A percentile compares a stretch with the other conserved stretches of the same genome.
These are phyloP conservation scores for Sturnus vulgaris DNA, from an alignment of 2,113 vertebrate species.

Conservation along the genomic window DNA sequence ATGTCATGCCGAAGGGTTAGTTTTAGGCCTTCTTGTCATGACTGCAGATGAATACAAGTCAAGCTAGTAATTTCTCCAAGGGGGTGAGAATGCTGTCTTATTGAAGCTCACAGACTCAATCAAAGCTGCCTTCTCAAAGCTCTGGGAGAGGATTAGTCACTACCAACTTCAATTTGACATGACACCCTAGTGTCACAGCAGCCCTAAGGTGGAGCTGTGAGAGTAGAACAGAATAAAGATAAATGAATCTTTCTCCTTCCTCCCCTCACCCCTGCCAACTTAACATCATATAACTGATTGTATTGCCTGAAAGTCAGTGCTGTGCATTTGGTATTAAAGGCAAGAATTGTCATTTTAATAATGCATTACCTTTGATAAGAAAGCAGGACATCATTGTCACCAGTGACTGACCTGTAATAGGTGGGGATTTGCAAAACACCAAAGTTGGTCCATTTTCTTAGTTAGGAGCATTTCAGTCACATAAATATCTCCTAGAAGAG, in stretches of 20 bases:
- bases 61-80: conserved; percentile 23
- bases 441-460: background rate
- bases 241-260: background rate
- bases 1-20: conserved; percentile 3
- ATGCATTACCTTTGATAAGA: background rate
- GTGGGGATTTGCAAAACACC: background rate
- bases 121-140: conserved; percentile 38
- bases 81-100: background rate
- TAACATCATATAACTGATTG: background rate
- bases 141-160: conserved; percentile 6
- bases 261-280: background rate
- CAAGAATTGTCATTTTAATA: background rate
- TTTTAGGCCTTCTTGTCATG: background rate
- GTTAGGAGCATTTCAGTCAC: background rate
- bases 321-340: background rate
- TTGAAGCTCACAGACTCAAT: conserved; percentile 16
- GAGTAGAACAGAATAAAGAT: background rate
- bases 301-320: background rate
- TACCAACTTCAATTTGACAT: background rate
- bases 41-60: conserved; percentile 9
- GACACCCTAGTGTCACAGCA: background rate
- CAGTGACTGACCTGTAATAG: background rate
- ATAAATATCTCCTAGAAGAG: background rate
- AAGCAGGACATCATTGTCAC: background rate
- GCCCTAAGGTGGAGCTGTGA: background rate